Evolutionary conservation across 2,888 invertebrate genomes (phyloP).

Genomic region (Pheosia tremula): DNA sequence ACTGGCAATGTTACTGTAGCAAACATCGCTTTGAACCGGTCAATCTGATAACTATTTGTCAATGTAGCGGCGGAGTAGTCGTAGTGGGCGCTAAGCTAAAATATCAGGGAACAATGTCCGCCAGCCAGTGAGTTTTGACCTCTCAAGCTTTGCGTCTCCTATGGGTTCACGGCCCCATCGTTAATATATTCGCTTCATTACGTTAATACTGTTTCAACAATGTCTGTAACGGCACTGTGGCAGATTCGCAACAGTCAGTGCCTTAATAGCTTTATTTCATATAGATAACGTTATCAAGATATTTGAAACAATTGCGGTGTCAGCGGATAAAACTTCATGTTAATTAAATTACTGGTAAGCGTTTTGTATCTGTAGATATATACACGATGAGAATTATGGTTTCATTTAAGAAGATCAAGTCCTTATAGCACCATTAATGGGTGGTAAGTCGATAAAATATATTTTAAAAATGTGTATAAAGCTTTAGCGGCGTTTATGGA

Average conservation of each 20-base stretch:
- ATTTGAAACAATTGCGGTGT: not conserved
- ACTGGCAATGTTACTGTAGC: constrained; percentile 22
- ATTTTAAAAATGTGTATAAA: too few species aligned
- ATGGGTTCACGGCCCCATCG: constrained; percentile 36
- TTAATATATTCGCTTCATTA: constrained; percentile 46
- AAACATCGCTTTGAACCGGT: constrained; percentile 28
- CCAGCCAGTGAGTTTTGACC: constrained; percentile 5
- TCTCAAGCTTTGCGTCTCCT: constrained; percentile 22
- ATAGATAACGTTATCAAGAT: constrained; percentile 2
- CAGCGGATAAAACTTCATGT: not conserved
- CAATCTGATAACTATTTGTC: constrained; percentile 41
- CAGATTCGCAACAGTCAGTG: constrained; percentile 9
- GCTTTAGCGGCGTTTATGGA: too few species aligned
- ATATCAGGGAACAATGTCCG: constrained; percentile 3
- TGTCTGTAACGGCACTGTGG: constrained; percentile 21
- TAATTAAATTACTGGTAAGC: not conserved
- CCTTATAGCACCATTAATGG: too few species aligned
- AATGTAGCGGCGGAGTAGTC: constrained; percentile 31
- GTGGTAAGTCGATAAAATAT: too few species aligned
- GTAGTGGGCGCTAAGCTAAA: constrained; percentile 13
- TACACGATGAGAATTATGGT: too few species aligned
- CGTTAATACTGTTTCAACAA: constrained; percentile 39
- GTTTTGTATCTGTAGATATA: too few species aligned
- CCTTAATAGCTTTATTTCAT: not conserved
- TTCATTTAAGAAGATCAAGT: too few species aligned